Conservation (phyloP, 1,140 invertebrate genomes). For the Nasonia longicornis region DNA sequence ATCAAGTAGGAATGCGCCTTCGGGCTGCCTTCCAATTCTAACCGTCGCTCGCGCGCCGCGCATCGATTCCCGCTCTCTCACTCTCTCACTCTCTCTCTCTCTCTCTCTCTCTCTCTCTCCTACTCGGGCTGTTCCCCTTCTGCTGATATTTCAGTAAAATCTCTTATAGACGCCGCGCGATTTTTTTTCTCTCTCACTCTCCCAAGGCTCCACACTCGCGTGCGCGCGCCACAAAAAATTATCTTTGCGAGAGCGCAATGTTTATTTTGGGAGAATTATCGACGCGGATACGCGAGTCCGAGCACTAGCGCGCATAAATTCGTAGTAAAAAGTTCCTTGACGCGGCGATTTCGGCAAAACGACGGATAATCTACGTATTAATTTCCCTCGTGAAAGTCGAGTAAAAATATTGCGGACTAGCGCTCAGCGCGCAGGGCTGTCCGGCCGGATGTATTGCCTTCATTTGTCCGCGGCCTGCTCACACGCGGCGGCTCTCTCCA, state of each 20-base stretch:
- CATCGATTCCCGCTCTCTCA: conserved; percentile 26
- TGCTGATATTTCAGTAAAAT: conserved; percentile 31
- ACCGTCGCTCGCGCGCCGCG: conserved; percentile 34
- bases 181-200: not conserved
- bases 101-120: not conserved
- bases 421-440: not conserved
- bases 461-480: conserved; percentile 25
- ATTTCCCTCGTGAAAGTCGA: conserved; percentile 29
- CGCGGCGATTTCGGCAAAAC: not conserved
- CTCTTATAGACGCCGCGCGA: not conserved
- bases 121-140: not conserved
- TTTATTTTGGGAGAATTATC: conserved; percentile 20
- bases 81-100: conserved; percentile 9
- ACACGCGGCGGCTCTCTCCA: not conserved
- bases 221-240: conserved; percentile 4
- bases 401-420: conserved; percentile 41
- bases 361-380: conserved; percentile 42
- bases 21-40: conserved; percentile 48
- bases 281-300: not conserved
- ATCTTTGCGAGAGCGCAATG: not conserved
- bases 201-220: not conserved
- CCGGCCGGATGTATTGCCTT: conserved; percentile 27
- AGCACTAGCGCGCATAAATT: conserved; percentile 13
- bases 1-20: conserved; percentile 60
- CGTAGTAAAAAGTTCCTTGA: not conserved